A percentile compares a stretch with the other conserved stretches of the same genome.
These are phyloP conservation scores for Aphidius ervi DNA, from an alignment of 1,140 invertebrate species.

Conservation along the genomic window DNA sequence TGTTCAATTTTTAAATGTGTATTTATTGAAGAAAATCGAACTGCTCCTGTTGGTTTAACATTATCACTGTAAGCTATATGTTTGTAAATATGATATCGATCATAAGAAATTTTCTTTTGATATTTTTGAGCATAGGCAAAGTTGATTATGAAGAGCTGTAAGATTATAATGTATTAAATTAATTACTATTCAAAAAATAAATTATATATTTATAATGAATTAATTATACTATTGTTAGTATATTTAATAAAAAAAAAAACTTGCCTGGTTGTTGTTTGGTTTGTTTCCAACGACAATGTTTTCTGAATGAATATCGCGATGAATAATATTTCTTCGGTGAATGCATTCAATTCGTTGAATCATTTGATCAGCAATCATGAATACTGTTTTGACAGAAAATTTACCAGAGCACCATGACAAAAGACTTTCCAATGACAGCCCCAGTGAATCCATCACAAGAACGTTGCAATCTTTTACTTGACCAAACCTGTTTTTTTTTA, in stretches of 20 bases:
- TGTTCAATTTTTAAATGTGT: slow-evolving; percentile 92
- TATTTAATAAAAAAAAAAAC: slow-evolving; percentile 81
- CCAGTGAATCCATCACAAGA: slow-evolving; percentile 93
- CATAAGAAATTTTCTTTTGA: slow-evolving; percentile 61
- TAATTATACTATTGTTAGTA: neutral
- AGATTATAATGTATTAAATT: neutral
- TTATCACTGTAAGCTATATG: slow-evolving; percentile 95
- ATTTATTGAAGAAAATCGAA: slow-evolving; percentile 95
- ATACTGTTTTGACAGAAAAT: slow-evolving; percentile 95
- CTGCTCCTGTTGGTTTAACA: slow-evolving; percentile 95
- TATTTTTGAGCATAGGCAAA: slow-evolving; percentile 97
- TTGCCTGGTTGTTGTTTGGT: slow-evolving; percentile 92
- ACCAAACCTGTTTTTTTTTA: slow-evolving; percentile 64
- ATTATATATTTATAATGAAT: slow-evolving; percentile 39
- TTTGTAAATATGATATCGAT: slow-evolving; percentile 69
- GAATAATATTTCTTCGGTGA: slow-evolving; percentile 94
- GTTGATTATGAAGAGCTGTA: slow-evolving; percentile 63
- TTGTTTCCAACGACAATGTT: slow-evolving; percentile 98
- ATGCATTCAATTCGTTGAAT: slow-evolving; percentile 88
- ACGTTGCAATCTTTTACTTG: slow-evolving; percentile 92
- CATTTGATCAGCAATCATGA: slow-evolving; percentile 96
- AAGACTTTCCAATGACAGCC: slow-evolving; percentile 92
- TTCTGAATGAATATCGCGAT: slow-evolving; percentile 93
- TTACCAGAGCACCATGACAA: slow-evolving; percentile 95
- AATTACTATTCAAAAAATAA: neutral